Conservation (phyloP, 1,140 invertebrate species). For the Plutomurus gul region DNA sequence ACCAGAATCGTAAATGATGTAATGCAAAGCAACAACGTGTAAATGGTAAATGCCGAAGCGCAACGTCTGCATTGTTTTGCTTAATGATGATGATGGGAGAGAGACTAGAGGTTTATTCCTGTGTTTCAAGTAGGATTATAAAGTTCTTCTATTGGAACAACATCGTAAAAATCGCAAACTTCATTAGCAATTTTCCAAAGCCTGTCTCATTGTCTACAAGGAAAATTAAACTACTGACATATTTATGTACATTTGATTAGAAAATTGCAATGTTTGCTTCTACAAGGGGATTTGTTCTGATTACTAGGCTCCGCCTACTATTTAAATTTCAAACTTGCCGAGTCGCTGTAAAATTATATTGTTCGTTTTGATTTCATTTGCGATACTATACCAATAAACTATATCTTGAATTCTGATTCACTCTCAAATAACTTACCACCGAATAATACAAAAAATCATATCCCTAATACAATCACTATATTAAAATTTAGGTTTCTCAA, state of each 20-base stretch:
- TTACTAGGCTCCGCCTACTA: not conserved
- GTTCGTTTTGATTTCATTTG: not conserved
- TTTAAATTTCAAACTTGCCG: slow-evolving; percentile 5
- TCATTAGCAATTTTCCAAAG: not conserved
- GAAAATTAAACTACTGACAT: slow-evolving; percentile 32
- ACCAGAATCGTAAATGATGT: not conserved
- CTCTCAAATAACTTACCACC: too few relatives aligned
- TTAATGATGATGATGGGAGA: not conserved
- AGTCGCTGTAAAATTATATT: not conserved
- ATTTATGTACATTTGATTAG: slow-evolving; percentile 27
- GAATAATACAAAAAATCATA: too few relatives aligned
- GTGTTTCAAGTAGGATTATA: not conserved
- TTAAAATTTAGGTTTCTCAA: too few relatives aligned
- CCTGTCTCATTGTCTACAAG: not conserved
- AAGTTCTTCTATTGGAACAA: not conserved
- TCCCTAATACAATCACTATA: too few relatives aligned
- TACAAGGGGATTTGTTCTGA: not conserved
- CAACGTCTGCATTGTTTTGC: not conserved
- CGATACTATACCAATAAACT: too few relatives aligned
- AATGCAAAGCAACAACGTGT: too few relatives aligned
- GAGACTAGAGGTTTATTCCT: too few relatives aligned
- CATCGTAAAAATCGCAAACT: slow-evolving; percentile 24
- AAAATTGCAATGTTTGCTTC: slow-evolving; percentile 28
- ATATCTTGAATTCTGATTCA: too few relatives aligned
- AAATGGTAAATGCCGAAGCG: not conserved